phyloP scores from a whole-genome alignment of 2,113 vertebrate species.

The Plecturocebus donacophilus region DNA sequence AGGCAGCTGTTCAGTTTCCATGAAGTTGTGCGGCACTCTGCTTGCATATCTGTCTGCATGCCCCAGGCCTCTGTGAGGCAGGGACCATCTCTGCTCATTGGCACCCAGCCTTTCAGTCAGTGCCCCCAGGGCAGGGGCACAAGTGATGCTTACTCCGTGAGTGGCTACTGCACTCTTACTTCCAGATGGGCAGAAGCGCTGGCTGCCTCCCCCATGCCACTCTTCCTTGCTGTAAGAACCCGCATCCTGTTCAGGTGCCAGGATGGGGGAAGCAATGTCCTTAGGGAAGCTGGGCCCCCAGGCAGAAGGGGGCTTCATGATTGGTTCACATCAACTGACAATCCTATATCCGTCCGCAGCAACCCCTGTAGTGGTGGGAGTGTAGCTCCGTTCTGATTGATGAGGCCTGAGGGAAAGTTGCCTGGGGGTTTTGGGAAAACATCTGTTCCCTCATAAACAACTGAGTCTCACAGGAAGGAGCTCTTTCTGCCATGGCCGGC shows the following conservation, averaged over 20 bases:
- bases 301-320: background rate
- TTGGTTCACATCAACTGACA: background rate
- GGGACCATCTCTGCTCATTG: background rate
- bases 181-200: background rate
- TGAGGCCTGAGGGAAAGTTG: background rate
- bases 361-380: background rate
- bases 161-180: too few species aligned
- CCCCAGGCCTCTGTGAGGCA: background rate
- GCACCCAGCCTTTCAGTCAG: too few species aligned
- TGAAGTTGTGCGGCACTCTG: too few species aligned
- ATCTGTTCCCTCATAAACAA: background rate
- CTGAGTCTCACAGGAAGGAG: background rate
- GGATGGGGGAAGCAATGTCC: rapidly evolving
- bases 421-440: background rate
- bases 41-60: background rate
- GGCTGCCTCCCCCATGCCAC: rapidly evolving
- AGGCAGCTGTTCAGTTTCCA: too few species aligned
- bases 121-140: rapidly evolving
- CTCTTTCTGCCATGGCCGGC: background rate
- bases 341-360: background rate
- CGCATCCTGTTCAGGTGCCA: background rate
- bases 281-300: too few species aligned
- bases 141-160: background rate
- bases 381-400: background rate
- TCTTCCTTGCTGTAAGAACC: background rate